Evolutionary conservation across 2,888 invertebrate species (phyloP).

Genomic region (Tridacna gigas): DNA sequence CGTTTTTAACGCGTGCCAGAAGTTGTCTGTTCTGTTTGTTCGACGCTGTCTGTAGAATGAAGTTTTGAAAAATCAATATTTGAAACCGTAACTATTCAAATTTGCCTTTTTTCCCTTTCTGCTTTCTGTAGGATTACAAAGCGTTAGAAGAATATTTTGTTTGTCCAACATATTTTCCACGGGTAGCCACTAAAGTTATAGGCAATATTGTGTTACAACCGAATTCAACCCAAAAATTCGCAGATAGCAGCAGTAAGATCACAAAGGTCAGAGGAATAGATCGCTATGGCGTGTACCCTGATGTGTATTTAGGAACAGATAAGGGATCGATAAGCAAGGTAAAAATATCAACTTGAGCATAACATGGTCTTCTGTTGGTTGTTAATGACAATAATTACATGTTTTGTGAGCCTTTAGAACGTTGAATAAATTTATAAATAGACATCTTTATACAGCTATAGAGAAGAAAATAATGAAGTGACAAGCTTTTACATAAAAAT

Average conservation of each 20-base stretch:
- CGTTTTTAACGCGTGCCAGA: background rate
- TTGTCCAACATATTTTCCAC: background rate
- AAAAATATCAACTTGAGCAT: background rate
- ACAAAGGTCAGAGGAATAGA: conserved; percentile 2
- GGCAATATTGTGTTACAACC: background rate
- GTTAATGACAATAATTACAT: background rate
- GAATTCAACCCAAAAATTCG: background rate
- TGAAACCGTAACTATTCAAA: background rate
- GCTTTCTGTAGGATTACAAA: background rate
- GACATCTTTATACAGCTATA: no score
- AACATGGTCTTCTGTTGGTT: background rate
- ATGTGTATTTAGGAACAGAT: background rate
- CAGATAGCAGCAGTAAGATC: background rate
- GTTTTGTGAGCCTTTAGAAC: background rate
- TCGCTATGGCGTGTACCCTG: conserved; percentile 13
- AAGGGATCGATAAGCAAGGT: conserved; percentile 8
- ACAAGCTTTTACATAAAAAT: no score
- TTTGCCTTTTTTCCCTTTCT: background rate
- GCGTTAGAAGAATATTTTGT: background rate
- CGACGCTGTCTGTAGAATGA: no score
- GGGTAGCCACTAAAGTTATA: background rate
- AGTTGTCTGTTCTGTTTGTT: no score
- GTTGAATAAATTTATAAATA: no score
- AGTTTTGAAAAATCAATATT: background rate
- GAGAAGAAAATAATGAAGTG: no score